Conservation (phyloP, 2,113 vertebrate species). For the Entomyzon cyanotis region DNA sequence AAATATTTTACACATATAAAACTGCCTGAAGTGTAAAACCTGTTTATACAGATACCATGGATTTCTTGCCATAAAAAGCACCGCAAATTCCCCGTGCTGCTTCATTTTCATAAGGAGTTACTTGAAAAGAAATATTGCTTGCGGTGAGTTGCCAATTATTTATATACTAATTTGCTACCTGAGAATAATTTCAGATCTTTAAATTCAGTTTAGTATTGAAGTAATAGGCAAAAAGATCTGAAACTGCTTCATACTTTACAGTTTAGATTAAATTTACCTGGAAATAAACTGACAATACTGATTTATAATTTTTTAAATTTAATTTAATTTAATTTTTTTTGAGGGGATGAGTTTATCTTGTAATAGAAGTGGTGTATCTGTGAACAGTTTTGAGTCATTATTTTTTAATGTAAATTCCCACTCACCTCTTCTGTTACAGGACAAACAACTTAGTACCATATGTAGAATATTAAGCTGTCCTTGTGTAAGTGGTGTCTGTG, state of each 20-base stretch:
- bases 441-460: neutral
- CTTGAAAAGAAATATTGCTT: conserved; percentile 39
- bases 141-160: conserved; percentile 17
- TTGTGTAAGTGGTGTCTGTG: neutral
- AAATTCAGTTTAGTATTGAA: neutral
- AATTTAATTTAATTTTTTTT: neutral
- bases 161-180: conserved; percentile 45
- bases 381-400: neutral
- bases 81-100: conserved; percentile 27
- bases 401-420: neutral
- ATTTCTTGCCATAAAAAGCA: conserved; percentile 46
- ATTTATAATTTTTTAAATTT: neutral
- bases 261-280: neutral
- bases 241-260: neutral
- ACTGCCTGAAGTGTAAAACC: conserved; percentile 43
- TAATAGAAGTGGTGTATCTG: neutral
- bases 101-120: conserved; percentile 51
- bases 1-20: conserved; percentile 29
- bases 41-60: conserved; percentile 38
- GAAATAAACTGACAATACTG: neutral
- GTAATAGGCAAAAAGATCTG: neutral
- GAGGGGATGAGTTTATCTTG: neutral
- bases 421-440: neutral
- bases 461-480: neutral
- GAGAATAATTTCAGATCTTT: neutral